These are phyloP conservation scores for Lysandra bellargus DNA, from an alignment of 2,888 invertebrate species.

Conservation along the genomic window DNA sequence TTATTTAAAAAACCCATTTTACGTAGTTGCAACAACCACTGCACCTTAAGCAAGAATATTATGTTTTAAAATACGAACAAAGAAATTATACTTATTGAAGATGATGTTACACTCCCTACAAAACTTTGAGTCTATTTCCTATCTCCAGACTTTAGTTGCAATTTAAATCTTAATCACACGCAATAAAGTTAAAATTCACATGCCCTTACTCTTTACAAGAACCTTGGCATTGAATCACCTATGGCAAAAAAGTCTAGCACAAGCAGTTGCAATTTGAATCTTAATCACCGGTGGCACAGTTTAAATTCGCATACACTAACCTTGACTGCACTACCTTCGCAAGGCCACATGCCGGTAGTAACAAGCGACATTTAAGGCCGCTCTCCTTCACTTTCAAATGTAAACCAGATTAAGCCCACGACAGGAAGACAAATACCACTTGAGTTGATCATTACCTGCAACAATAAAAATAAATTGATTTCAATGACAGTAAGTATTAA, in stretches of 20 bases:
- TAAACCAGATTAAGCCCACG: constrained; percentile 24
- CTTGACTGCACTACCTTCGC: constrained; percentile 35
- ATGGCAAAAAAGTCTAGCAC: background rate
- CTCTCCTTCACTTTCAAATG: constrained; percentile 54
- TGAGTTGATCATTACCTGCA: constrained; percentile 29
- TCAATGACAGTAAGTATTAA: background rate
- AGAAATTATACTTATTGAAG: background rate
- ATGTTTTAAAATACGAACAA: background rate
- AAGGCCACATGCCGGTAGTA: constrained; percentile 58
- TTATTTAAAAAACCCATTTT: no score
- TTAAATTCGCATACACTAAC: constrained; percentile 17
- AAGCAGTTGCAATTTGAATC: background rate
- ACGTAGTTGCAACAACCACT: no score
- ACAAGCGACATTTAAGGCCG: constrained; percentile 59
- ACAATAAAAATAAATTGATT: constrained; percentile 19
- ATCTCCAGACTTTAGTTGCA: background rate
- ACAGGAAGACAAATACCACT: constrained; percentile 28
- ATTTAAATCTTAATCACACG: background rate
- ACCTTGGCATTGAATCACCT: background rate
- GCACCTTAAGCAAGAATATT: background rate
- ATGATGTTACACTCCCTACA: background rate
- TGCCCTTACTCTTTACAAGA: background rate
- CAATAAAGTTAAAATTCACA: background rate
- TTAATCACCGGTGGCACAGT: background rate
- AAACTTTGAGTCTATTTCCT: background rate